A percentile compares a stretch with the other conserved stretches of the same genome.
Evolutionary conservation across 1,140 invertebrate species (phyloP).

Genomic region (Metopolophium dirhodum): DNA sequence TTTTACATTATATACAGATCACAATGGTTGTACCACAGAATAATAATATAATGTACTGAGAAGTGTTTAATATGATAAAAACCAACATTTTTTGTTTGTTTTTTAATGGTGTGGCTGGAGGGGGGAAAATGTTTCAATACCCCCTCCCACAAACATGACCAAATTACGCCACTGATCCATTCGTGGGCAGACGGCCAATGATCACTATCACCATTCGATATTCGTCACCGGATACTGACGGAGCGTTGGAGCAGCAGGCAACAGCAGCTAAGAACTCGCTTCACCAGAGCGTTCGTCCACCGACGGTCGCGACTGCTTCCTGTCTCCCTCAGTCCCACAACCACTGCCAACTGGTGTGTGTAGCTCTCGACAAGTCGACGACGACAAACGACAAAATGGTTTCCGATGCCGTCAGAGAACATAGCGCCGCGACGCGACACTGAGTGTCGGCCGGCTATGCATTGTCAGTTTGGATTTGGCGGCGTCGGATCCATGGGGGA

Average conservation of each 20-base stretch:
- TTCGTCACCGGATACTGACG: neutral
- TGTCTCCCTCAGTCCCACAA: neutral
- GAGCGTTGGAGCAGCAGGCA: neutral
- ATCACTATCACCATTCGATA: neutral
- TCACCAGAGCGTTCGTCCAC: neutral
- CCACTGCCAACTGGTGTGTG: too few relatives aligned
- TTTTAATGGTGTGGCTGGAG: too few relatives aligned
- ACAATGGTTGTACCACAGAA: too few relatives aligned
- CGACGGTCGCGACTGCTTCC: neutral
- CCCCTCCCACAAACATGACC: too few relatives aligned
- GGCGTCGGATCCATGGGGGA: constrained; percentile 43
- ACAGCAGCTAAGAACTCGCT: neutral
- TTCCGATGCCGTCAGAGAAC: too few relatives aligned
- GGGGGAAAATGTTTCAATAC: too few relatives aligned
- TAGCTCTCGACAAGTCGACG: neutral
- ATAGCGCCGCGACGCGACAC: neutral
- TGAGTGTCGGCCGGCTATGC: neutral
- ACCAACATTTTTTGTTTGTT: too few relatives aligned
- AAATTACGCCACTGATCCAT: too few relatives aligned
- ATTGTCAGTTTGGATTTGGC: constrained; percentile 24
- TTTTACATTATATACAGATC: too few relatives aligned
- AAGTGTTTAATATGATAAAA: too few relatives aligned
- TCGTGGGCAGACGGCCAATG: too few relatives aligned
- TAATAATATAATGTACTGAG: too few relatives aligned
- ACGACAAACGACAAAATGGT: neutral